Conservation (phyloP, 2,797 vertebrate genomes). For the Lagocephalus sceleratus region DNA sequence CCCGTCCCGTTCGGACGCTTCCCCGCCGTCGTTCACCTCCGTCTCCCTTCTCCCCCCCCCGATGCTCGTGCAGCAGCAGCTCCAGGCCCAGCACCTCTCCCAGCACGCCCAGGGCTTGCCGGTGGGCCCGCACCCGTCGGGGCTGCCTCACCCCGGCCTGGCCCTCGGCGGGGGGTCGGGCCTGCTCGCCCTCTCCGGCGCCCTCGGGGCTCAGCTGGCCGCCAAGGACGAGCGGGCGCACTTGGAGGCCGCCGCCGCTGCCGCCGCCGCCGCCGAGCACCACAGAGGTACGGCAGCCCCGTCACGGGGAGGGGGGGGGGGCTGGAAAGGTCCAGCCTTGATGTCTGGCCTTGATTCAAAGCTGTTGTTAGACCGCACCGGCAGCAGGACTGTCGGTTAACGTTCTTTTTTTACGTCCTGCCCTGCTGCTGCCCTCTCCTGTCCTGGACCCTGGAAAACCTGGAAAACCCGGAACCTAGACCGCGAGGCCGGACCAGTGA, state of each 20-base stretch:
- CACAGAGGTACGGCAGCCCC: conserved; percentile 76
- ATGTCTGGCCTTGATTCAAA: conserved; percentile 42
- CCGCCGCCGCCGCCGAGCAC: conserved; percentile 74
- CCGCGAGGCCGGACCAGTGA: conserved; percentile 88
- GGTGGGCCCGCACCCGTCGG: conserved; percentile 84
- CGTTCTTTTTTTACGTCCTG: conserved; percentile 12
- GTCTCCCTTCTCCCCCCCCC: conserved; percentile 20
- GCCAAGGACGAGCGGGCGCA: conserved; percentile 86
- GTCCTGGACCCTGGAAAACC: no score
- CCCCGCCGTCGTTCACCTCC: conserved; percentile 46
- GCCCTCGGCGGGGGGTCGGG: conserved; percentile 82
- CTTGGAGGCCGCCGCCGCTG: conserved; percentile 68
- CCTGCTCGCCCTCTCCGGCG: conserved; percentile 85
- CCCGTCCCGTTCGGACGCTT: conserved; percentile 12
- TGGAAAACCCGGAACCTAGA: conserved; percentile 75
- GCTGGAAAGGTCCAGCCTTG: conserved; percentile 28
- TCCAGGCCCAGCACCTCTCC: conserved; percentile 90
- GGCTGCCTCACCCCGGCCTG: conserved; percentile 77
- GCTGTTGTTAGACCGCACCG: conserved; percentile 47
- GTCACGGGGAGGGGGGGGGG: conserved; percentile 13
- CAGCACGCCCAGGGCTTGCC: conserved; percentile 88
- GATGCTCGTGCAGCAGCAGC: conserved; percentile 89
- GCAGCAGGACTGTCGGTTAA: conserved; percentile 39
- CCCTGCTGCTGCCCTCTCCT: conserved; percentile 36
- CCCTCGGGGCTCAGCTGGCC: conserved; percentile 83